Evolutionary conservation across 2,888 invertebrate genomes (phyloP).

Genomic region (Acanthosepion lycidas): DNA sequence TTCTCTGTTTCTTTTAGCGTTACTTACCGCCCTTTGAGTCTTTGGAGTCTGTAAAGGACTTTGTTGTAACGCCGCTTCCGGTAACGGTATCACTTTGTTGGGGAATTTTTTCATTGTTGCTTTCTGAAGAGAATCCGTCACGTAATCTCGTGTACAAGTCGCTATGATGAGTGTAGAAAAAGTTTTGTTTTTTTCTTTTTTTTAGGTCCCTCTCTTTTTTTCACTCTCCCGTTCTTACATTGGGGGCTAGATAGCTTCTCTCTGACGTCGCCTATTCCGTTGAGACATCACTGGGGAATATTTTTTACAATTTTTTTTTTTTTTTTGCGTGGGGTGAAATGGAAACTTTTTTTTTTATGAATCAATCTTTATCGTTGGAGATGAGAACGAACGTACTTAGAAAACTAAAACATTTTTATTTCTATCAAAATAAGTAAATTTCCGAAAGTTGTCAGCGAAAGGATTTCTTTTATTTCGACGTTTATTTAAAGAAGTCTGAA

Average conservation of each 20-base stretch:
- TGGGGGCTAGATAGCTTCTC: background rate
- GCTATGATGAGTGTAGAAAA: background rate
- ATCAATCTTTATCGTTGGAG: background rate
- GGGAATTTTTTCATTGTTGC: background rate
- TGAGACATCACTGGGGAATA: background rate
- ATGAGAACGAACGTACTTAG: background rate
- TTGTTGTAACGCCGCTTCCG: background rate
- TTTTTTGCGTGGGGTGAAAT: background rate
- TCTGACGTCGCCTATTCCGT: background rate
- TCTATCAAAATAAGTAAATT: background rate
- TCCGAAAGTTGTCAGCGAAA: background rate
- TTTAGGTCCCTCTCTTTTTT: background rate
- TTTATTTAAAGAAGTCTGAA: background rate
- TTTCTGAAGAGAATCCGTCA: background rate
- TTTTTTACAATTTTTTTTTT: background rate
- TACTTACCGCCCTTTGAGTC: background rate
- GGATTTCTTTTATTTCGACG: background rate
- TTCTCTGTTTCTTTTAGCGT: background rate
- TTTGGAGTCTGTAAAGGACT: background rate
- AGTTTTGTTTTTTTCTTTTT: background rate
- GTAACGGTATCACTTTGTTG: background rate
- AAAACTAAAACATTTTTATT: background rate
- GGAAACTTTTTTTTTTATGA: background rate
- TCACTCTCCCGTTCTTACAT: background rate
- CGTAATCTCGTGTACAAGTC: background rate